Evolutionary conservation across 2,113 vertebrate species (phyloP).

Genomic region (Platysteira castanea): DNA sequence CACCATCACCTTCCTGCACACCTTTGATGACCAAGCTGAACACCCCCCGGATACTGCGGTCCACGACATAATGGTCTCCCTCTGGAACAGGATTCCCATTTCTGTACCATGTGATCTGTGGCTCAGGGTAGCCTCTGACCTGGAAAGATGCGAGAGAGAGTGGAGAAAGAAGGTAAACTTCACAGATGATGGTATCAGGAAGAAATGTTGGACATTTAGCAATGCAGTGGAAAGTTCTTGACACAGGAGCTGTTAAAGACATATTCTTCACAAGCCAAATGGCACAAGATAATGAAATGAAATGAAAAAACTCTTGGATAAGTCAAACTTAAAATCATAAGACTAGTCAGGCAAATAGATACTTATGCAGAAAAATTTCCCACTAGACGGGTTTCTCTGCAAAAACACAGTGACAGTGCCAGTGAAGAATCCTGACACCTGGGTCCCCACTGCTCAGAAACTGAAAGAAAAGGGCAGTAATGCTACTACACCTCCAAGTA

Average conservation of each 20-base stretch:
- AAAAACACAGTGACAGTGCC: neutral
- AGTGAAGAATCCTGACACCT: neutral
- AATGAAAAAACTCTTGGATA: neutral
- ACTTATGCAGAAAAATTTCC: neutral
- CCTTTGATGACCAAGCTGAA: conserved; percentile 83
- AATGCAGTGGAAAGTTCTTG: conserved; percentile 57
- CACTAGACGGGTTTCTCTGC: neutral
- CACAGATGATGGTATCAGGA: conserved; percentile 33
- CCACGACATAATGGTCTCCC: conserved; percentile 70
- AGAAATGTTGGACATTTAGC: conserved; percentile 46
- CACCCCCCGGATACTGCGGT: conserved; percentile 74
- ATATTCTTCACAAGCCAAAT: conserved; percentile 49
- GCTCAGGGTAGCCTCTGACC: conserved; percentile 87
- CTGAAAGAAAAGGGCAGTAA: neutral
- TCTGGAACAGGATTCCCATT: conserved; percentile 77
- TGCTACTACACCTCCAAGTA: neutral
- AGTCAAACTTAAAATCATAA: conserved; percentile 18
- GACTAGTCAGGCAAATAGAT: neutral
- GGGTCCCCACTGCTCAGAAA: neutral
- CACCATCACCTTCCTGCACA: conserved; percentile 77
- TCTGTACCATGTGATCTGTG: conserved; percentile 86
- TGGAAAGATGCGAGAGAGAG: conserved; percentile 45
- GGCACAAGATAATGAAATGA: conserved; percentile 24
- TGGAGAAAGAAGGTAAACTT: neutral
- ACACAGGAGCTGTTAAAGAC: conserved; percentile 43